A percentile compares a stretch with the other conserved stretches of the same genome.
Conservation (phyloP, 2,888 invertebrate species). For the Elmis aenea region DNA sequence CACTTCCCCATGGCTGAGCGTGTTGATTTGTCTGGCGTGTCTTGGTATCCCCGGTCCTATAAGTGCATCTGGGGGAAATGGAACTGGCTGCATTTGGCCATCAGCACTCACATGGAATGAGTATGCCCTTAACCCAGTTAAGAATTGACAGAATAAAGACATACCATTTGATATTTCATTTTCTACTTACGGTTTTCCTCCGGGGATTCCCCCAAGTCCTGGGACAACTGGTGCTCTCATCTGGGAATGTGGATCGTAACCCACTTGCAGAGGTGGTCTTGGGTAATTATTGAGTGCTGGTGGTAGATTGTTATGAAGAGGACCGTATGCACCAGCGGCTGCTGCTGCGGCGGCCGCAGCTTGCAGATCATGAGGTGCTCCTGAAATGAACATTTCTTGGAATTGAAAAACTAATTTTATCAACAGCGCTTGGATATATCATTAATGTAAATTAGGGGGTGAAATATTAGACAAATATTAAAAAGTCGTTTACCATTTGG, state of each 20-base stretch:
- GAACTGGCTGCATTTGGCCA: constrained; percentile 84
- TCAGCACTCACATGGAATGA: constrained; percentile 90
- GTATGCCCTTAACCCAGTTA: constrained; percentile 75
- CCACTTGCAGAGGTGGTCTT: constrained; percentile 59
- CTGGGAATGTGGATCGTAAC: constrained; percentile 62
- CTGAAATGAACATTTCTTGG: constrained; percentile 27
- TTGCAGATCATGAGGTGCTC: constrained; percentile 57
- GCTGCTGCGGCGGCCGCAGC: constrained; percentile 50
- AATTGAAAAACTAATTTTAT: background rate
- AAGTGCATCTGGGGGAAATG: constrained; percentile 91
- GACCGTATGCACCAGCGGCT: constrained; percentile 52
- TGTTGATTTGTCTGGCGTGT: constrained; percentile 84
- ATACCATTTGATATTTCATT: background rate
- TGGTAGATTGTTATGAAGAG: constrained; percentile 59
- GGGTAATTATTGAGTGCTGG: constrained; percentile 63
- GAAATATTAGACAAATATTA: constrained; percentile 1
- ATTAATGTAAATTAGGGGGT: background rate
- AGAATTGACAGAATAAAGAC: background rate
- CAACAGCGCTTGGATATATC: background rate
- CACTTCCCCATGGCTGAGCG: constrained; percentile 91
- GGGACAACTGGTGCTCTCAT: constrained; percentile 64
- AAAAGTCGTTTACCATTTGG: constrained; percentile 44
- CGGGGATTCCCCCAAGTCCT: constrained; percentile 65
- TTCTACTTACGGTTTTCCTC: constrained; percentile 78
- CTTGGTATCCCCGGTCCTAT: constrained; percentile 90